A percentile compares a stretch with the other conserved stretches of the same genome.
Conservation (phyloP, 1,140 invertebrate genomes). For the Drosophila lowei region DNA sequence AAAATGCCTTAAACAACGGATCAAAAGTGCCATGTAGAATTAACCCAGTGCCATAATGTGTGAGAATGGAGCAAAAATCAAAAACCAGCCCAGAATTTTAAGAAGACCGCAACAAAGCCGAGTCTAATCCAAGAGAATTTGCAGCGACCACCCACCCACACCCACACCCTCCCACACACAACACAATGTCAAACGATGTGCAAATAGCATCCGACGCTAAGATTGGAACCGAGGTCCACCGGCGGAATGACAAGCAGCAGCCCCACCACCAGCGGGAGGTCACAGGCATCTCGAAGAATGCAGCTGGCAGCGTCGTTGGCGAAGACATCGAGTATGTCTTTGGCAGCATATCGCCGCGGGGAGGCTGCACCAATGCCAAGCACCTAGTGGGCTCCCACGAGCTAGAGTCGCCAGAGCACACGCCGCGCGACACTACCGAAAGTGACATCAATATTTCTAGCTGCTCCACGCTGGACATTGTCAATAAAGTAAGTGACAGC, state of each 20-base stretch:
- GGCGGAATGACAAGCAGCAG: conserved; percentile 46
- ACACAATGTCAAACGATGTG: conserved; percentile 75
- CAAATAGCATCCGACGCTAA: conserved; percentile 77
- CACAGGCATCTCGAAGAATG: conserved; percentile 41
- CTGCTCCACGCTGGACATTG: conserved; percentile 82
- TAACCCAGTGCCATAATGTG: conserved; percentile 33
- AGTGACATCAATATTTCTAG: conserved; percentile 82
- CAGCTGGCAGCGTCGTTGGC: conserved; percentile 30
- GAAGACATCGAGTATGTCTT: conserved; percentile 69
- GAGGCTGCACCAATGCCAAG: conserved; percentile 33
- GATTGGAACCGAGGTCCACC: conserved; percentile 51
- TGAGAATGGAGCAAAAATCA: conserved; percentile 60
- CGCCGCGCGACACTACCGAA: conserved; percentile 74
- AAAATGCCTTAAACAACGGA: conserved; percentile 59
- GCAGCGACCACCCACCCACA: not conserved
- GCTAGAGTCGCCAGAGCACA: conserved; percentile 71
- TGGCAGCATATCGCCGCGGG: conserved; percentile 69
- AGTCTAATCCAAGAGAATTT: conserved; percentile 18
- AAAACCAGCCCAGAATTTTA: conserved; percentile 28
- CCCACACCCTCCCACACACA: conserved; percentile 5
- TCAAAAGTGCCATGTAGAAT: conserved; percentile 26
- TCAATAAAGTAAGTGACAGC: conserved; percentile 70
- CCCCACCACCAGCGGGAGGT: conserved; percentile 20
- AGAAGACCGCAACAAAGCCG: conserved; percentile 18
- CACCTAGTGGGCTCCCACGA: conserved; percentile 55